These are phyloP conservation scores for Drosophila eohydei DNA, from an alignment of 2,888 invertebrate species.

Conservation along the genomic window DNA sequence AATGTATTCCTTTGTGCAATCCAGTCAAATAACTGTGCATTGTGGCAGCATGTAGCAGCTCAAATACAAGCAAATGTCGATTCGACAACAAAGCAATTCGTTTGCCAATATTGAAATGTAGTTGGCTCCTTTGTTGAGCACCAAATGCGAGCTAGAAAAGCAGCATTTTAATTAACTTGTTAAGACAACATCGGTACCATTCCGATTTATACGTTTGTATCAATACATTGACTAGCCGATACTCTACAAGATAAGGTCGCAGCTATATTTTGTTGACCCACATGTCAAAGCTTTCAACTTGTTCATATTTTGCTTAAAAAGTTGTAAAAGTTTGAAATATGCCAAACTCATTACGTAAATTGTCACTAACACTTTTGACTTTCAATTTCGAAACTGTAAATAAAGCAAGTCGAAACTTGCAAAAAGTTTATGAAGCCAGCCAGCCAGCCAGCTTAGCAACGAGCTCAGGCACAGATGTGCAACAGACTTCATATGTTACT, in stretches of 20 bases:
- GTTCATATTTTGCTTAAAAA: constrained; percentile 36
- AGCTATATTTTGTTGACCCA: constrained; percentile 12
- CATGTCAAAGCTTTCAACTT: constrained; percentile 15
- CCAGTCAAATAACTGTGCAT: constrained; percentile 14
- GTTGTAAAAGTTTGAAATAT: constrained; percentile 38
- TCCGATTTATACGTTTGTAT: neutral
- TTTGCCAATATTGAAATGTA: constrained; percentile 22
- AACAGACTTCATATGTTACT: constrained; percentile 49
- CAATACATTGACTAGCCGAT: neutral
- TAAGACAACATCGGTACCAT: constrained; percentile 11
- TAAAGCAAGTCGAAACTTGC: constrained; percentile 57
- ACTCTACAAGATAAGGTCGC: neutral
- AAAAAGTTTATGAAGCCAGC: constrained; percentile 50
- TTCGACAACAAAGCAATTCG: constrained; percentile 18
- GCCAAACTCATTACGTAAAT: constrained; percentile 66
- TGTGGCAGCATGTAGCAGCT: constrained; percentile 10
- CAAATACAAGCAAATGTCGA: constrained; percentile 3
- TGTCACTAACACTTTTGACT: constrained; percentile 71
- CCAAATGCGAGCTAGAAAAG: constrained; percentile 18
- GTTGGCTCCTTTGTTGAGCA: constrained; percentile 15
- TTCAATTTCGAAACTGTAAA: constrained; percentile 55
- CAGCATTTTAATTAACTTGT: constrained; percentile 45
- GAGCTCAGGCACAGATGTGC: constrained; percentile 46
- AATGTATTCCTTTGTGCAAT: constrained; percentile 6
- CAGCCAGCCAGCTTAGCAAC: constrained; percentile 48